Evolutionary conservation across 2,888 invertebrate species (phyloP).

Genomic region (Sphaerophoria taeniata): DNA sequence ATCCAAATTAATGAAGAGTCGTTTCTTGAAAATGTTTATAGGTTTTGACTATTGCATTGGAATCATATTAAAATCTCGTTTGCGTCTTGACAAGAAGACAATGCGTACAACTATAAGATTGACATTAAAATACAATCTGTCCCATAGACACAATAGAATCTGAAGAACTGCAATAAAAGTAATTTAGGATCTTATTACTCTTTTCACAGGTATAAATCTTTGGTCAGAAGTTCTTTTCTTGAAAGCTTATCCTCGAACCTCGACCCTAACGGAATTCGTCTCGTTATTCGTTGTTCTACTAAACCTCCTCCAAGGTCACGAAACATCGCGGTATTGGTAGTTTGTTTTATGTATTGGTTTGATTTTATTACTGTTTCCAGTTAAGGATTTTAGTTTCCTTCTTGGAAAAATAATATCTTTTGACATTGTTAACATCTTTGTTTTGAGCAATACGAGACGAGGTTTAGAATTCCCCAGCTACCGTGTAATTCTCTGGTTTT

Average conservation of each 20-base stretch:
- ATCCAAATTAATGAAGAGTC: too few species aligned
- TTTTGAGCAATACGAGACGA: background rate
- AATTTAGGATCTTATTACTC: too few species aligned
- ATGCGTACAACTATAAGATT: too few species aligned
- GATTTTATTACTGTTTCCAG: constrained; percentile 22
- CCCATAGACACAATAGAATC: too few species aligned
- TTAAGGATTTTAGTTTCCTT: constrained; percentile 14
- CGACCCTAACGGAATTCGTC: background rate
- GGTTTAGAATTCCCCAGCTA: constrained; percentile 11
- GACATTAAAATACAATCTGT: too few species aligned
- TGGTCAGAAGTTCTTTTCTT: background rate
- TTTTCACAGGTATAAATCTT: too few species aligned
- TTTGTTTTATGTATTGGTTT: constrained; percentile 7
- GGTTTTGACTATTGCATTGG: too few species aligned
- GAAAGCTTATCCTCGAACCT: background rate
- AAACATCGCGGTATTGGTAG: background rate
- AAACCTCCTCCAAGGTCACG: background rate
- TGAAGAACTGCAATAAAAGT: too few species aligned
- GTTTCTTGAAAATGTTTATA: too few species aligned
- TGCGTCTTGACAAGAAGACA: too few species aligned
- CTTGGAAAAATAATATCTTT: constrained; percentile 1
- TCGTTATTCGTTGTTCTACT: background rate
- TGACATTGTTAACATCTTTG: background rate
- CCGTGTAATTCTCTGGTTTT: constrained; percentile 13
- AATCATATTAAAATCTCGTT: too few species aligned